Evolutionary conservation across 2,113 vertebrate genomes (phyloP).

Genomic region (Odobenus rosmarus): DNA sequence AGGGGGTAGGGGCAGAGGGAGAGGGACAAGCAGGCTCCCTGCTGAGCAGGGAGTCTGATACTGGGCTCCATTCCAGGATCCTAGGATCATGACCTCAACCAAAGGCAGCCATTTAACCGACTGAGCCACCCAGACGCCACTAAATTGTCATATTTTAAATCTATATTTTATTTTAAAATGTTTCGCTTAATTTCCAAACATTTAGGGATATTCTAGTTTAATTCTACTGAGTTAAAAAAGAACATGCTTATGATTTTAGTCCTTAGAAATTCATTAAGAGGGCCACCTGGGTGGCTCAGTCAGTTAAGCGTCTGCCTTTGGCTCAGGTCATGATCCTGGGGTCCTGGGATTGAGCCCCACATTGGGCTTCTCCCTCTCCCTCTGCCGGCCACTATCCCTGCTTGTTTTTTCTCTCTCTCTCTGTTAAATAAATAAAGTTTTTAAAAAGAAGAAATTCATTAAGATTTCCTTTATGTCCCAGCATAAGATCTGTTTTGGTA

Average conservation of each 20-base stretch:
- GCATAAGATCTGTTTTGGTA: background rate
- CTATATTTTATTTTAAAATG: background rate
- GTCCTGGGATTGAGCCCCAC: background rate
- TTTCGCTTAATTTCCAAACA: slow-evolving; percentile 19
- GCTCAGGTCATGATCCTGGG: too few relatives aligned
- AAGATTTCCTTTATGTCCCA: background rate
- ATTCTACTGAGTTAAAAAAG: background rate
- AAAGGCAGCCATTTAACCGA: too few relatives aligned
- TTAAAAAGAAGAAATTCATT: background rate
- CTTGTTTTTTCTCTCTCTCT: background rate
- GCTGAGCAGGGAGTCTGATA: too few relatives aligned
- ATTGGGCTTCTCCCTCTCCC: background rate
- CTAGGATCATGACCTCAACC: too few relatives aligned
- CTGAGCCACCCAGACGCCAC: too few relatives aligned
- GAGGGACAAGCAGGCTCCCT: too few relatives aligned
- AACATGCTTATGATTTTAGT: background rate
- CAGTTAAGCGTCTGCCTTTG: background rate
- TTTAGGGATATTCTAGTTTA: background rate
- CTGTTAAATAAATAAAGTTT: background rate
- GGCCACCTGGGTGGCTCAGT: background rate
- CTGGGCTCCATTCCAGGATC: too few relatives aligned
- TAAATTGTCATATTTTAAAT: slow-evolving; percentile 6
- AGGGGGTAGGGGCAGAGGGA: too few relatives aligned
- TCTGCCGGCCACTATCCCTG: background rate
- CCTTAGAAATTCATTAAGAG: background rate